phyloP scores from a whole-genome alignment of 2,888 invertebrate species.

The Cosmia pyralina region DNA sequence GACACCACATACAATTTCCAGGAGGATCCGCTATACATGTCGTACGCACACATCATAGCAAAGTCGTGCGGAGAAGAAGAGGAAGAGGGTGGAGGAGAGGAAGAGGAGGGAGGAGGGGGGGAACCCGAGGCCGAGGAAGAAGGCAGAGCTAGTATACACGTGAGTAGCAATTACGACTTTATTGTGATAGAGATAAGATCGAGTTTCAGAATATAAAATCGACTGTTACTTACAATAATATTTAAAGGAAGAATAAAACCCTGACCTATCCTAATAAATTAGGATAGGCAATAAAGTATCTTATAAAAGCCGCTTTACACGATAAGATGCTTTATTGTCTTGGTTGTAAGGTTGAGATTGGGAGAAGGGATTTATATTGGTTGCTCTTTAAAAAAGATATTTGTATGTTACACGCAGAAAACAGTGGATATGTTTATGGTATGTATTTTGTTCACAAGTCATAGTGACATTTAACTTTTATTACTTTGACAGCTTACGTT shows the following conservation, averaged over 20 bases:
- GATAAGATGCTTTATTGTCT: background rate
- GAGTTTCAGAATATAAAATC: background rate
- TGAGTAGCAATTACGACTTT: slow-evolving; percentile 87
- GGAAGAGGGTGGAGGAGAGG: slow-evolving; percentile 98
- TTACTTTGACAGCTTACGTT: background rate
- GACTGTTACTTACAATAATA: background rate
- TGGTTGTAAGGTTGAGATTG: background rate
- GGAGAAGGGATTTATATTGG: background rate
- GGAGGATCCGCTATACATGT: slow-evolving; percentile 98
- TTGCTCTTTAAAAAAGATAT: background rate
- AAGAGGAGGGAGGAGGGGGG: slow-evolving; percentile 93
- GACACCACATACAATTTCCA: slow-evolving; percentile 72
- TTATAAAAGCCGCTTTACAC: background rate
- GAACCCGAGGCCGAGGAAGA: slow-evolving; percentile 92
- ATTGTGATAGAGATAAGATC: background rate
- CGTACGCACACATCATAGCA: slow-evolving; percentile 99
- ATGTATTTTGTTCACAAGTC: slow-evolving; percentile 68
- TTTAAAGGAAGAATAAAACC: background rate
- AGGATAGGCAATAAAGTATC: too few species aligned
- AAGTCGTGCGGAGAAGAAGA: slow-evolving; percentile 99
- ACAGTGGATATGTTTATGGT: slow-evolving; percentile 87
- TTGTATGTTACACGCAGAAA: slow-evolving; percentile 83
- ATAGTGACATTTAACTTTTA: background rate
- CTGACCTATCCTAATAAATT: too few species aligned
- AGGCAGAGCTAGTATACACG: slow-evolving; percentile 97